These are phyloP conservation scores for Papilio gigon DNA, from an alignment of 2,888 invertebrate species.

Conservation along the genomic window DNA sequence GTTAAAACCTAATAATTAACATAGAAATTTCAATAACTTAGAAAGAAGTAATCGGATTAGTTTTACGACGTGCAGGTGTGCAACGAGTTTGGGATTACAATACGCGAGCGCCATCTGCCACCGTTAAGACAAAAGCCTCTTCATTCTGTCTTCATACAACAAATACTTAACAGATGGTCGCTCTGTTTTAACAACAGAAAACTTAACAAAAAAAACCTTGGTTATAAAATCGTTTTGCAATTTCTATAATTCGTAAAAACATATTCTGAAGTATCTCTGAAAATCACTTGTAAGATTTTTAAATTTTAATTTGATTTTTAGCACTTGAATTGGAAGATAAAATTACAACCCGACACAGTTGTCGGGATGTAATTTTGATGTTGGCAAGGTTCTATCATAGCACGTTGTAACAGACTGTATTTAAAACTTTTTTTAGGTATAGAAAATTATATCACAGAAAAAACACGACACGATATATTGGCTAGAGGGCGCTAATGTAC, in stretches of 20 bases:
- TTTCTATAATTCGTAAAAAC: background rate
- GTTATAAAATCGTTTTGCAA: background rate
- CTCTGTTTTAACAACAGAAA: background rate
- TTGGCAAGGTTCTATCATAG: too few relatives aligned
- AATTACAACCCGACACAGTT: too few relatives aligned
- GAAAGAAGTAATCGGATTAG: slow-evolving; percentile 38
- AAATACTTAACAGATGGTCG: slow-evolving; percentile 13
- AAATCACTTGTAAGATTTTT: too few relatives aligned
- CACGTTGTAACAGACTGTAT: too few relatives aligned
- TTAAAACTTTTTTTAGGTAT: too few relatives aligned
- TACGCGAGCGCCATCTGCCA: slow-evolving; percentile 34
- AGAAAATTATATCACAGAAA: too few relatives aligned
- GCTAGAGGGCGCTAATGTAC: too few relatives aligned
- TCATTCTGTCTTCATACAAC: slow-evolving; percentile 13
- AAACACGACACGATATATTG: too few relatives aligned
- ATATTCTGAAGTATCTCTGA: too few relatives aligned
- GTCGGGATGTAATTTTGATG: too few relatives aligned
- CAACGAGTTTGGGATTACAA: slow-evolving; percentile 53
- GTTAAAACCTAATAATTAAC: background rate
- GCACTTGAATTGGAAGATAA: too few relatives aligned
- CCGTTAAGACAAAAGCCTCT: slow-evolving; percentile 16
- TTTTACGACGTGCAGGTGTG: slow-evolving; percentile 65
- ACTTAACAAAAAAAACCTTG: background rate
- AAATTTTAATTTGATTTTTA: too few relatives aligned
- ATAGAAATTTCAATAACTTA: background rate